These are phyloP conservation scores for Fragum fragum DNA, from an alignment of 2,888 invertebrate species.

Conservation along the genomic window DNA sequence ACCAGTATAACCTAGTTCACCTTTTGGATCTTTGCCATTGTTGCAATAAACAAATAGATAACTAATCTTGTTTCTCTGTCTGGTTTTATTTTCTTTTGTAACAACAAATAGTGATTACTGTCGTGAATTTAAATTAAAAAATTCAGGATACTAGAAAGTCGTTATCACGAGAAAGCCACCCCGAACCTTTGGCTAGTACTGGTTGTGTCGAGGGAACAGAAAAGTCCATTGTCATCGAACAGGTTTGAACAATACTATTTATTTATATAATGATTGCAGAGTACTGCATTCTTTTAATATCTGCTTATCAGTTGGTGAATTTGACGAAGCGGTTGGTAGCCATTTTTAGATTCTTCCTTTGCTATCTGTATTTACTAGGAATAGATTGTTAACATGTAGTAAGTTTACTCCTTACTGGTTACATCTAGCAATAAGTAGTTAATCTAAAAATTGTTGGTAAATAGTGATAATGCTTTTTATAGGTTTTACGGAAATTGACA, in stretches of 20 bases:
- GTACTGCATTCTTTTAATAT: not conserved
- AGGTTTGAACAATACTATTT: not conserved
- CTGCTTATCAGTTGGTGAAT: not conserved
- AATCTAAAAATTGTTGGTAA: too few relatives aligned
- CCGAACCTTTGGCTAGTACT: constrained; percentile 18
- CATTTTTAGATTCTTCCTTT: not conserved
- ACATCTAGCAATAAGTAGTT: constrained; percentile 8
- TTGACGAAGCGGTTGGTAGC: constrained; percentile 4
- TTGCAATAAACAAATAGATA: constrained; percentile 10
- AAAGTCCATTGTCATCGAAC: too few relatives aligned
- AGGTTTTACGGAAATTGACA: too few relatives aligned
- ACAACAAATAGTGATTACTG: not conserved
- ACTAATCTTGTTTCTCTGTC: too few relatives aligned
- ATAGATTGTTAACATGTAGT: constrained; percentile 9
- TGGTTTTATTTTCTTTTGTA: too few relatives aligned
- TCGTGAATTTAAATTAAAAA: constrained; percentile 7
- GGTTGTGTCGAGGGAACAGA: constrained; percentile 14
- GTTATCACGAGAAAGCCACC: not conserved
- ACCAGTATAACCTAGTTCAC: too few relatives aligned
- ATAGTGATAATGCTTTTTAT: too few relatives aligned
- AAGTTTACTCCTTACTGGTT: too few relatives aligned
- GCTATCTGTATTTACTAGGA: too few relatives aligned
- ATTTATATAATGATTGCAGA: not conserved
- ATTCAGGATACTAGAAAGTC: constrained; percentile 9
- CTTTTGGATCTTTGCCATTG: constrained; percentile 4